These are phyloP conservation scores for Coboldia fuscipes DNA, from an alignment of 1,140 invertebrate species.

Conservation along the genomic window DNA sequence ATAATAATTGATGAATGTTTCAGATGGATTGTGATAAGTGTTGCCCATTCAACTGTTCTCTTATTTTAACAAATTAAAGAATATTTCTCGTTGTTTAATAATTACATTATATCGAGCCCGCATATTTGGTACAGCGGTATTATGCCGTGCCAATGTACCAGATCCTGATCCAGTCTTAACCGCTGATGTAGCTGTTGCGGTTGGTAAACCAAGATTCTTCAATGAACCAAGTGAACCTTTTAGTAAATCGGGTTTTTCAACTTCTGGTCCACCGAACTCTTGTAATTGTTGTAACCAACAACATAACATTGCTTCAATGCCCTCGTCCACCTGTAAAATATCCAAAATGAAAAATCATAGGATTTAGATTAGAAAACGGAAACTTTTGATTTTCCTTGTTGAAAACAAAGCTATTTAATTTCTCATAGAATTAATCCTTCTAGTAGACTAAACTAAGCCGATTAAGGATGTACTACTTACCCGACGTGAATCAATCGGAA, in stretches of 20 bases:
- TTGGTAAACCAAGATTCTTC: slow-evolving; percentile 25
- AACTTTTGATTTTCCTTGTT: too few relatives aligned
- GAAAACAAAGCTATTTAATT: not conserved
- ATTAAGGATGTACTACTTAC: slow-evolving; percentile 26
- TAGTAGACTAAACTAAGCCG: too few relatives aligned
- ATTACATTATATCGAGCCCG: slow-evolving; percentile 59
- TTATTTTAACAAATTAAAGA: too few relatives aligned
- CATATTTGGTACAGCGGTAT: slow-evolving; percentile 38
- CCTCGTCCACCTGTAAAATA: slow-evolving; percentile 49
- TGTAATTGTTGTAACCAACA: slow-evolving; percentile 61
- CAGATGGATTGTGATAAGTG: too few relatives aligned
- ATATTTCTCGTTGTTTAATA: slow-evolving; percentile 6
- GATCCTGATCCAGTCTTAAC: slow-evolving; percentile 22
- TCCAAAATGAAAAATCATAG: too few relatives aligned
- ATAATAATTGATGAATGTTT: too few relatives aligned
- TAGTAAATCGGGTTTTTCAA: slow-evolving; percentile 59
- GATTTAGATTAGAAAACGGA: too few relatives aligned
- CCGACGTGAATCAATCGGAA: slow-evolving; percentile 40
- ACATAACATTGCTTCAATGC: slow-evolving; percentile 59
- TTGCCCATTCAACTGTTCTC: too few relatives aligned
- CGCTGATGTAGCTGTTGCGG: slow-evolving; percentile 11
- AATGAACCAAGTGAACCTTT: slow-evolving; percentile 52
- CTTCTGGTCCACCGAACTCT: slow-evolving; percentile 54
- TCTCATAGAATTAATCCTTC: slow-evolving; percentile 1
- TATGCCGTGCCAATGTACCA: slow-evolving; percentile 35